These are phyloP conservation scores for Streptopelia turtur DNA, from an alignment of 2,797 vertebrate genomes.

Conservation along the genomic window DNA sequence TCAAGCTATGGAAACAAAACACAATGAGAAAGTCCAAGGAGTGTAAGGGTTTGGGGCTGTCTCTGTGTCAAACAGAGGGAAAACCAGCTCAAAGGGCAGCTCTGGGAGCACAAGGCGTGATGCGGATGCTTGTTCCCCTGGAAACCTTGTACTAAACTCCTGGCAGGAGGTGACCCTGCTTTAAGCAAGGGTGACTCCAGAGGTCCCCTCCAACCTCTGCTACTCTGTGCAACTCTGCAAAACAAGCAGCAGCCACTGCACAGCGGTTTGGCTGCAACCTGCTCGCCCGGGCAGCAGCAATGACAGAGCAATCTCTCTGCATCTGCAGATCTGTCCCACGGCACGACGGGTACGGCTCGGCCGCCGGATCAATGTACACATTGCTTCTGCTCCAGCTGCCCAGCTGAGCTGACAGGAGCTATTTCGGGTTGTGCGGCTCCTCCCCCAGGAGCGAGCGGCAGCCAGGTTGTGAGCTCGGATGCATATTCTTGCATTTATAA, in stretches of 20 bases:
- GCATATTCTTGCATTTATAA: not conserved
- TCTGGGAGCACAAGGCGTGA: not conserved
- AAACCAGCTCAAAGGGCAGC: not conserved
- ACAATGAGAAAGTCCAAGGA: accelerated
- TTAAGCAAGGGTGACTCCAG: not conserved
- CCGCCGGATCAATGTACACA: not conserved
- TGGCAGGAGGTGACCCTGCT: not conserved
- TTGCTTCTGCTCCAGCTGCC: not conserved
- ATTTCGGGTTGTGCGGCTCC: not conserved
- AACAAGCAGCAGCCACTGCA: not conserved
- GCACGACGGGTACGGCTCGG: accelerated
- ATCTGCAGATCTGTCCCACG: not conserved
- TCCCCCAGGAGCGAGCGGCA: not conserved
- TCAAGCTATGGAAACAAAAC: not conserved
- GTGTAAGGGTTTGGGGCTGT: not conserved
- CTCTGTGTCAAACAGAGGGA: not conserved
- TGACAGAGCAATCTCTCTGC: not conserved
- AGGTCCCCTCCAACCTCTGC: not conserved
- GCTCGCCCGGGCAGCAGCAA: not conserved
- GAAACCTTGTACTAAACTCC: not conserved
- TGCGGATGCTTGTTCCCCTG: not conserved
- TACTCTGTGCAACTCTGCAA: accelerated
- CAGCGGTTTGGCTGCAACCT: not conserved
- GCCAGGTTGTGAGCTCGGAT: not conserved
- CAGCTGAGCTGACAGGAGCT: not conserved